Evolutionary conservation across 2,888 invertebrate species (phyloP).

Genomic region (Latrodectus hesperus): DNA sequence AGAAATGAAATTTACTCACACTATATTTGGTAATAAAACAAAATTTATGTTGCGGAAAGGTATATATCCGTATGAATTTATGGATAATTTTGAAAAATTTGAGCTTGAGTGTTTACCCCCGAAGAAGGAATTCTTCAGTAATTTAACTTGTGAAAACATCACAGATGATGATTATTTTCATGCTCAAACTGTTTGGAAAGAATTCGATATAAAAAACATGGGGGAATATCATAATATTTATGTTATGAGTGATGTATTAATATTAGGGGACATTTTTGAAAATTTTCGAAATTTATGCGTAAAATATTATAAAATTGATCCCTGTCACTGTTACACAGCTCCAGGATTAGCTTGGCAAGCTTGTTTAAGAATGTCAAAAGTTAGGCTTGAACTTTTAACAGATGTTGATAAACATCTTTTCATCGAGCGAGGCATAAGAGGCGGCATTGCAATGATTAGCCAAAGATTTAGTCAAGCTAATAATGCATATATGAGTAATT

Average conservation of each 20-base stretch:
- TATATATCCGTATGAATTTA: slow-evolving; percentile 1
- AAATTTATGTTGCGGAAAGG: background rate
- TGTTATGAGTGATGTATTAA: background rate
- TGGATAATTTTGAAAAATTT: background rate
- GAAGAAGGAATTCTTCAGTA: background rate
- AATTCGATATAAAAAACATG: background rate
- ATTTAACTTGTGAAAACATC: background rate
- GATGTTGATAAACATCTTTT: no score
- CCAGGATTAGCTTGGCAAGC: no score
- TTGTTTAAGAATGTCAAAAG: no score
- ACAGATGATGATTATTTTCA: background rate
- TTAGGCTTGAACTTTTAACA: no score
- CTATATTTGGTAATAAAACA: background rate
- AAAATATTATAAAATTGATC: no score
- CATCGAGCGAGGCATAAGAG: no score
- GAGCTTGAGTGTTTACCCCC: background rate
- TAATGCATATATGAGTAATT: no score
- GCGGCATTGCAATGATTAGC: no score
- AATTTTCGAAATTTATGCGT: no score
- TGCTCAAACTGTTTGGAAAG: background rate
- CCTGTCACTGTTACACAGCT: background rate
- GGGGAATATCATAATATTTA: slow-evolving; percentile 33
- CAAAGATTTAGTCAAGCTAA: no score
- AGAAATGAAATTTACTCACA: background rate
- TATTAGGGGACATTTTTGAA: no score